Evolutionary conservation across 2,113 vertebrate species (phyloP).

Genomic region (Edolisoma coerulescens): DNA sequence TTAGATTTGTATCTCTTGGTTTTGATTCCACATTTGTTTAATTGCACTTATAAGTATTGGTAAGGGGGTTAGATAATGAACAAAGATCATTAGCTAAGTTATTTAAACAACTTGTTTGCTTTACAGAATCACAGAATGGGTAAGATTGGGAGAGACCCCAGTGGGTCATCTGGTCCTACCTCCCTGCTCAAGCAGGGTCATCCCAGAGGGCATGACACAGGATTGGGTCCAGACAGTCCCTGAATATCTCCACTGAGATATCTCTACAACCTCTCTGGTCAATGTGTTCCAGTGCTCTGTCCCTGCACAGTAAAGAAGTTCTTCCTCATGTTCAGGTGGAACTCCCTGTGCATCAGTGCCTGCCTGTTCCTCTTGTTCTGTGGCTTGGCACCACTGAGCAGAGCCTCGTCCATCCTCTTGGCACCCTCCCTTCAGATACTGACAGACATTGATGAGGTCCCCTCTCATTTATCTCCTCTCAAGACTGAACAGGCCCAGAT

Average conservation of each 20-base stretch:
- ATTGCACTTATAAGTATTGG: background rate
- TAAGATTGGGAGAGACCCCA: background rate
- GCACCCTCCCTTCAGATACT: background rate
- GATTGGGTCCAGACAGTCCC: background rate
- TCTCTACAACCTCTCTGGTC: background rate
- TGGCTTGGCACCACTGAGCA: background rate
- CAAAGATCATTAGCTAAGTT: background rate
- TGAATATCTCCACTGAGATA: background rate
- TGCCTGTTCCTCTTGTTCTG: accelerated
- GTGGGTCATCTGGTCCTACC: background rate
- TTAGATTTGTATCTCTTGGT: background rate
- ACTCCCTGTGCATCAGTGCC: background rate
- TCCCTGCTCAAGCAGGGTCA: background rate
- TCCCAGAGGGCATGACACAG: background rate
- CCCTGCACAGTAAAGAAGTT: background rate
- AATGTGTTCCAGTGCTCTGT: background rate
- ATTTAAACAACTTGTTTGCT: background rate
- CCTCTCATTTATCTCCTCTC: accelerated
- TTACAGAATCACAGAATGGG: background rate
- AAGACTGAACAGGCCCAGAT: background rate
- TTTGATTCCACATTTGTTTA: background rate
- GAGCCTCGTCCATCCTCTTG: background rate
- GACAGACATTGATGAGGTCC: background rate
- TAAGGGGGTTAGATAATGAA: background rate
- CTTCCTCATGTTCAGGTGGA: background rate